These are phyloP conservation scores for Taenioides sp. DNA, from an alignment of 2,797 vertebrate genomes.

Conservation along the genomic window DNA sequence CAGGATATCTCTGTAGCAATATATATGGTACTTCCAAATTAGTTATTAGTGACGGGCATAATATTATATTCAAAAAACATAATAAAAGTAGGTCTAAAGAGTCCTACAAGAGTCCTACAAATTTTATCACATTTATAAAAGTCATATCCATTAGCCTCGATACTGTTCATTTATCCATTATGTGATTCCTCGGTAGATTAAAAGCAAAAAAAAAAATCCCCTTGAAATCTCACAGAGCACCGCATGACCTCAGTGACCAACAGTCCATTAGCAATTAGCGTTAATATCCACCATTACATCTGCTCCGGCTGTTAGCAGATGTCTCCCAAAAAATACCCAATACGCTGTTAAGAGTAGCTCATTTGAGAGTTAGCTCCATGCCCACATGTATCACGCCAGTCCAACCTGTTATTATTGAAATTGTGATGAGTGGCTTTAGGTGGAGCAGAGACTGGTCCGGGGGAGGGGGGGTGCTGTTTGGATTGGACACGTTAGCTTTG, in stretches of 20 bases:
- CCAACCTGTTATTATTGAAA: slow-evolving; percentile 32
- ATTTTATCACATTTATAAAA: no score
- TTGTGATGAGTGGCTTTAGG: slow-evolving; percentile 48
- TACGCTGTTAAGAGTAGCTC: background rate
- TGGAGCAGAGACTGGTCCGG: slow-evolving; percentile 48
- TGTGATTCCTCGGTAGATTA: slow-evolving; percentile 10
- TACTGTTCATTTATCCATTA: background rate
- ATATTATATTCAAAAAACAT: background rate
- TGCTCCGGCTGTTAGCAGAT: background rate
- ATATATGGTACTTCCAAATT: no score
- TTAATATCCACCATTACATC: slow-evolving; percentile 1
- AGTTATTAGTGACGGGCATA: no score
- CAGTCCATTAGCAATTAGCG: slow-evolving; percentile 4
- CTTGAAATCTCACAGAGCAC: slow-evolving; percentile 3
- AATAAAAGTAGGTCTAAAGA: background rate
- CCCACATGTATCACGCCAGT: slow-evolving; percentile 25
- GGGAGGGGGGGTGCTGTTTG: slow-evolving; percentile 50
- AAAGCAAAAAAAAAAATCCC: background rate
- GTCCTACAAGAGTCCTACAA: background rate
- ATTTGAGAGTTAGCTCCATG: slow-evolving; percentile 14
- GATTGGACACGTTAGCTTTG: slow-evolving; percentile 54
- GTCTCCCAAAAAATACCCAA: background rate
- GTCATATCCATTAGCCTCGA: background rate
- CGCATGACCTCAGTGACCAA: slow-evolving; percentile 5
- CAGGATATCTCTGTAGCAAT: no score